These are phyloP conservation scores for Dunckerocampus dactyliophorus DNA, from an alignment of 2,113 vertebrate species.

Conservation along the genomic window DNA sequence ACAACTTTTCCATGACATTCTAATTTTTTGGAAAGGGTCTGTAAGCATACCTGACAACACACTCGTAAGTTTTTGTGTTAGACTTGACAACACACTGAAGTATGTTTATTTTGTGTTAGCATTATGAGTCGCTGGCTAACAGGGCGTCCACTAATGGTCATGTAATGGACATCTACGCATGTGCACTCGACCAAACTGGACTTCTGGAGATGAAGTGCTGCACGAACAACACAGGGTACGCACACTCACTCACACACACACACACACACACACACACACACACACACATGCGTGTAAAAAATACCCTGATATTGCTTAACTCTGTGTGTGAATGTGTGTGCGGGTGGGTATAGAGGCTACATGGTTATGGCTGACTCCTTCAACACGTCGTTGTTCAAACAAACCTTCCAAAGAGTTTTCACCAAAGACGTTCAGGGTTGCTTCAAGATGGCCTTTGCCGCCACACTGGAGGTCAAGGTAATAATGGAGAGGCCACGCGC, in stretches of 20 bases:
- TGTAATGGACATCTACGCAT: conserved; percentile 95
- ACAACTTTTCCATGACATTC: no score
- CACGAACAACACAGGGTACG: conserved; percentile 88
- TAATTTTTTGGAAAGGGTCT: no score
- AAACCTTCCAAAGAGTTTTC: conserved; percentile 97
- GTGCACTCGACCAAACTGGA: conserved; percentile 93
- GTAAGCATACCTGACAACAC: no score
- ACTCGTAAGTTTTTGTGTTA: neutral
- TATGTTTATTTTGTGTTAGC: conserved; percentile 64
- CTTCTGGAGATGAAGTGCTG: conserved; percentile 98
- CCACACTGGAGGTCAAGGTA: conserved; percentile 96
- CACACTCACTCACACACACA: neutral
- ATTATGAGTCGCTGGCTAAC: conserved; percentile 90
- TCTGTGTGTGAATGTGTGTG: neutral
- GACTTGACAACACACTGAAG: neutral
- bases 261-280: neutral
- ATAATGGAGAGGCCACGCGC: no score
- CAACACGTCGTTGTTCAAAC: conserved; percentile 97
- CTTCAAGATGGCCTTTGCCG: conserved; percentile 97
- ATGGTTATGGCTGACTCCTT: conserved; percentile 99
- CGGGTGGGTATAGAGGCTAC: conserved; percentile 78
- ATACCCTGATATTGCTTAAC: no score
- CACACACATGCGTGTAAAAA: neutral
- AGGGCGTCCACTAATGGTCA: conserved; percentile 88
- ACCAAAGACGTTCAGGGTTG: conserved; percentile 89